phyloP scores from a whole-genome alignment of 2,113 vertebrate species.

The Sylvicapra grimmia region DNA sequence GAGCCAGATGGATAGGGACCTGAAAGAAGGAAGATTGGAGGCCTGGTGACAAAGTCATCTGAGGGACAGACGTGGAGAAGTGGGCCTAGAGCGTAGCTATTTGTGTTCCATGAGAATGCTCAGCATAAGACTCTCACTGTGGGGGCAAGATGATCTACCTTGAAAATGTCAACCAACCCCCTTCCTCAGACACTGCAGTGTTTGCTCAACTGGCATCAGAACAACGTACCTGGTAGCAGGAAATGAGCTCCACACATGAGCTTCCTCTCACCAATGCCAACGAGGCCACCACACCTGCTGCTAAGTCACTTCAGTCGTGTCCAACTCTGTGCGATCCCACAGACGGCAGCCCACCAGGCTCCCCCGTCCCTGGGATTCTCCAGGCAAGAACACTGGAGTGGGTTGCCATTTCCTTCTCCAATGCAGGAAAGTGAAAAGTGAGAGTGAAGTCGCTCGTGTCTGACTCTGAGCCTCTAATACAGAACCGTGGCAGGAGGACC shows the following conservation, averaged over 20 bases:
- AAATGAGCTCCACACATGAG: neutral
- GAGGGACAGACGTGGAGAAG: neutral
- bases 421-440: too few species aligned
- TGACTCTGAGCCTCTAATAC: neutral
- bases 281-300: too few species aligned
- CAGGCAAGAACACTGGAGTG: too few species aligned
- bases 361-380: too few species aligned
- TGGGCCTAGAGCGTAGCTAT: neutral
- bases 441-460: too few species aligned
- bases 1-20: neutral
- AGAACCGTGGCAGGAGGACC: neutral
- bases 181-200: neutral
- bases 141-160: neutral
- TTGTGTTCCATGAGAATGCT: neutral
- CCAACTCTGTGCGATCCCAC: too few species aligned
- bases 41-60: neutral
- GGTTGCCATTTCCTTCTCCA: too few species aligned
- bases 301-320: too few species aligned
- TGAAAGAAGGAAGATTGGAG: neutral
- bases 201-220: neutral
- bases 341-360: too few species aligned
- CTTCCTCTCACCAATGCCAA: neutral
- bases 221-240: neutral
- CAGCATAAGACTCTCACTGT: neutral
- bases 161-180: neutral